phyloP scores from a whole-genome alignment of 1,140 invertebrate genomes.

The Vollenhovia emeryi region DNA sequence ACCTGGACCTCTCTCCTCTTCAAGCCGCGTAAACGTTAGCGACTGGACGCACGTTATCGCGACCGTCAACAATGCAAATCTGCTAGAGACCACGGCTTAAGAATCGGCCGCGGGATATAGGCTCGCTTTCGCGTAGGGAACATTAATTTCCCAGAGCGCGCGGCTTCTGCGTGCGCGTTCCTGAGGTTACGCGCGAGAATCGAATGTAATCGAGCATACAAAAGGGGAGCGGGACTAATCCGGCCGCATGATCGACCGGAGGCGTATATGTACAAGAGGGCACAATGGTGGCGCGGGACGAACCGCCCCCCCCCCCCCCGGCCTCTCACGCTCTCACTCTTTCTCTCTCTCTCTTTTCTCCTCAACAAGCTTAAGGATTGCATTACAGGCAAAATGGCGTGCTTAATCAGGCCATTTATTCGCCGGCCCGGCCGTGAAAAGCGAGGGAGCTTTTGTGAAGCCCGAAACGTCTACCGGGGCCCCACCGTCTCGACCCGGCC shows the following conservation, averaged over 20 bases:
- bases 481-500: constrained; percentile 4
- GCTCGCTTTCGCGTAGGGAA: background rate
- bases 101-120: background rate
- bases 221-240: constrained; percentile 49
- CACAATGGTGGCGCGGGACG: constrained; percentile 66
- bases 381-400: constrained; percentile 77
- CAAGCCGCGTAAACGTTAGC: background rate
- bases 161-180: background rate
- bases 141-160: constrained; percentile 38
- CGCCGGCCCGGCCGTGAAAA: constrained; percentile 52
- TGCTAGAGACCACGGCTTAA: background rate
- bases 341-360: constrained; percentile 1
- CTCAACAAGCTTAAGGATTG: constrained; percentile 70
- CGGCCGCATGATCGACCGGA: constrained; percentile 24
- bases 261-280: constrained; percentile 30
- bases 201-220: constrained; percentile 48
- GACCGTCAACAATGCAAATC: constrained; percentile 8
- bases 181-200: constrained; percentile 23
- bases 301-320: too few species aligned
- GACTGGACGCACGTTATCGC: background rate
- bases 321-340: too few species aligned
- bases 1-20: background rate
- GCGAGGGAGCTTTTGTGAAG: constrained; percentile 63
- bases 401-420: constrained; percentile 79
- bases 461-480: background rate